phyloP scores from a whole-genome alignment of 2,888 invertebrate species.

The Nymphalis urticae region DNA sequence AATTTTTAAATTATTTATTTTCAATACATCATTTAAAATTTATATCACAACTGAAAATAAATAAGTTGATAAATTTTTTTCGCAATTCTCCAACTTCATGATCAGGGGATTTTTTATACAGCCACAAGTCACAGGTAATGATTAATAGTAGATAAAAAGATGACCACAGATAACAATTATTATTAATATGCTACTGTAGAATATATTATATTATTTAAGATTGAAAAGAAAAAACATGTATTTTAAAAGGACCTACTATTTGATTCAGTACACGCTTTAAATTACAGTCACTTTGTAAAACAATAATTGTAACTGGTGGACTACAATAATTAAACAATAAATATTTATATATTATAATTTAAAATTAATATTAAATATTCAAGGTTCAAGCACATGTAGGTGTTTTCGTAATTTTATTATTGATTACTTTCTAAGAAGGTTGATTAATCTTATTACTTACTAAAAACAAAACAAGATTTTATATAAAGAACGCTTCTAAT shows the following conservation, averaged over 20 bases:
- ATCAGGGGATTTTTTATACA: conserved; percentile 15
- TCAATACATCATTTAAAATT: conserved; percentile 5
- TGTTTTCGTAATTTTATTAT: background rate
- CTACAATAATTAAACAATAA: too few relatives aligned
- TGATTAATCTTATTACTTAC: background rate
- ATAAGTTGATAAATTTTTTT: conserved; percentile 4
- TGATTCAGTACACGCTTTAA: too few relatives aligned
- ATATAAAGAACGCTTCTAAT: conserved; percentile 17
- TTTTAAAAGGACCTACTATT: too few relatives aligned
- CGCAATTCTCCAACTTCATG: background rate
- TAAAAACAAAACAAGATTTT: conserved; percentile 1
- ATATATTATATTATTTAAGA: too few relatives aligned
- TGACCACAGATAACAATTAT: background rate
- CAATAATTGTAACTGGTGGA: too few relatives aligned
- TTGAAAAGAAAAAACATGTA: too few relatives aligned
- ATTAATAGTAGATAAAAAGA: background rate
- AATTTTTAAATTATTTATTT: background rate
- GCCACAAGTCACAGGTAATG: conserved; percentile 2
- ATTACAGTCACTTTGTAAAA: too few relatives aligned
- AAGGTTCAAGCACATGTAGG: too few relatives aligned
- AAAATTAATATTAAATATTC: too few relatives aligned
- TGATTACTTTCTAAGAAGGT: background rate
- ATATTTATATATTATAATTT: too few relatives aligned
- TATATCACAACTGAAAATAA: conserved; percentile 10
- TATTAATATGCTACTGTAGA: background rate